Evolutionary conservation across 1,140 invertebrate genomes (phyloP), one percentile per base, ranked within the genome.

Genomic region (Paralvinella palmiformis): DNA sequence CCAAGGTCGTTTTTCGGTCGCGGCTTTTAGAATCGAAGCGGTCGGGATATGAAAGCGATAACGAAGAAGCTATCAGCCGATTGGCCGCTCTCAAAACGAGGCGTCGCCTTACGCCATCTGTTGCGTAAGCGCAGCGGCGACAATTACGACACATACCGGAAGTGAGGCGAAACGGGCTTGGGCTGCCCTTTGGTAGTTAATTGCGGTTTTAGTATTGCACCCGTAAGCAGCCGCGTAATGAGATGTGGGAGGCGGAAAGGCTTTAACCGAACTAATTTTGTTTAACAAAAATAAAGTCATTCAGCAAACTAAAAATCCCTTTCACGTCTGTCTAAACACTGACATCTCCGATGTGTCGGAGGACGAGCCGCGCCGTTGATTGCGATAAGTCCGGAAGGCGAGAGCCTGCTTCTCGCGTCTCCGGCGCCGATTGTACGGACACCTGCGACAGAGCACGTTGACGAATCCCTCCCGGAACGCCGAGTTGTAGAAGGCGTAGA

Each of bases 401-500:
- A n/a, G n/a, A n/a, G n/a, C n/a, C 48, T 52, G 24, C 24, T 29
- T 22, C n/a, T 52, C 48, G 48, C 48, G 48, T 29, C 24, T 10
- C 24, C 48, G 48, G 24, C 53, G 68, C 66, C 45, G 64, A 63
- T 37, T 67, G 65, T 48, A 15, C 27, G 27, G 37, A 44, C 37
- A 60, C 15, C 50, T 15, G 29, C 22, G 63, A 35, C 60, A 64
- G 2, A 64, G 57, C 20, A 64, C 22, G 24, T 31, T 31, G 15
- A 17, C 48, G 44, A 64, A 64, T 27, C 29, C 55, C 20, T 59
- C 55, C 31, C 66, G 35, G 45, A 60, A 67, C 44, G 44, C 27
- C 45, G 45, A 41, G 52, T 67, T 64, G 41, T 61, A 62, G 56
- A 65, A 64, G 31, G 56, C 65, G 50, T 67, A 67, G 5, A 66